Evolutionary conservation across 2,113 vertebrate species (phyloP), one percentile per base, ranked within the genome.

Genomic region (Nanorana parkeri): DNA sequence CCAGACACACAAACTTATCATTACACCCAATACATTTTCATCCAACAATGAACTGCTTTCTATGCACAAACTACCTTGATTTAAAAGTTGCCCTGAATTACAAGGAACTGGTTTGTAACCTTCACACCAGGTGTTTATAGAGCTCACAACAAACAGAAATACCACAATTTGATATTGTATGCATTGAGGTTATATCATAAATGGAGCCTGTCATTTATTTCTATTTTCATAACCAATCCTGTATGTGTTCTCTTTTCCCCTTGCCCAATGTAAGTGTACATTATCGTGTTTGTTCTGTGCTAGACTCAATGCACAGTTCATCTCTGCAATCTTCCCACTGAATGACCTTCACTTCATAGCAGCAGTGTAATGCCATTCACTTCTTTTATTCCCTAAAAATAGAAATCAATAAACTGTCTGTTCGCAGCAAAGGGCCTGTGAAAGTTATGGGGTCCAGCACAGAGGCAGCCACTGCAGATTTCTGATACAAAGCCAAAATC

Each of bases 401-500:
- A 76, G 72, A 76, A 76, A 83, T 83, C 71, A 76, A 83, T 76
- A 83, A 75, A 76, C 47, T 76, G 80, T 68, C 80, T 64, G 69
- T 76, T 75, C 26, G 61, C 47, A 51, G 20, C 64, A 47, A 7
- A 88, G 73, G 77, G 78, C 76, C 81, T 84, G 65, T 80, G 73
- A 86, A 90, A 88, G 86, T 91, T 87, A 88, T 47, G 85, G 85
- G 84, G 84, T 86, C 84, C 85, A 87, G 83, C 28, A 29, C 29
- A 63, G 85, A 89, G 84, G 86, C 89, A 89, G 80, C 79, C 83
- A 88, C 88, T 88, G 77, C 73, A 86, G 84, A 88, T 84, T 89
- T 91, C 89, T 92, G 88, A 92, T 91, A 87, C 88, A 60, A 85
- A 89, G 93, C 92, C 92, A 93, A 92, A 86, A 88, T 91, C 88